A percentile compares a stretch with the other conserved stretches of the same genome.
phyloP scores from a whole-genome alignment of 1,140 invertebrate species.

The Heliconius hewitsoni region DNA sequence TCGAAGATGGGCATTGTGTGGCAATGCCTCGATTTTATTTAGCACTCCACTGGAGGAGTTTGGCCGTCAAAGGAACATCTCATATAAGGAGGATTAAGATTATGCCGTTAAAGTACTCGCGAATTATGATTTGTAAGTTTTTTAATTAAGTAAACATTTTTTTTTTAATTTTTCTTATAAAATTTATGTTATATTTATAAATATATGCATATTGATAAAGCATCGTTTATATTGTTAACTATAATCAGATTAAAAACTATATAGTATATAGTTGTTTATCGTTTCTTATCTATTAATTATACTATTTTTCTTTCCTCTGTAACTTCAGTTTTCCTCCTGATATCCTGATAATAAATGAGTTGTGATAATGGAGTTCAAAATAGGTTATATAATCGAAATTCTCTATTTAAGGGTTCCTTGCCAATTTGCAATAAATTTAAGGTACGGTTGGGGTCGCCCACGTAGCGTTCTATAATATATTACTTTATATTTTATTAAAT shows the following conservation, averaged over 20 bases:
- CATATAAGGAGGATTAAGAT: conserved; percentile 36
- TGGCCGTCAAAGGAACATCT: conserved; percentile 56
- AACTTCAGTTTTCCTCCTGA: no score
- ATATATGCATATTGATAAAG: no score
- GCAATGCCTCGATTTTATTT: conserved; percentile 51
- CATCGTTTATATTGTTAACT: no score
- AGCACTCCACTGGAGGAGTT: conserved; percentile 47
- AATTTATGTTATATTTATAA: no score
- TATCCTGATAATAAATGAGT: background rate
- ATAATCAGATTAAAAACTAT: no score
- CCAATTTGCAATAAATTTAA: conserved; percentile 14
- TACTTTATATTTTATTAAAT: background rate
- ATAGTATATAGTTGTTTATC: no score
- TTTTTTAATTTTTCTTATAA: background rate
- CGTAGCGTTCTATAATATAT: background rate
- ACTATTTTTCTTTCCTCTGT: no score
- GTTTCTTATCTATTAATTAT: no score
- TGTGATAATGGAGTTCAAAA: background rate
- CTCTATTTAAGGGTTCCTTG: conserved; percentile 11
- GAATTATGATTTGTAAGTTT: background rate
- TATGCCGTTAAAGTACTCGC: conserved; percentile 19
- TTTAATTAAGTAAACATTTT: background rate
- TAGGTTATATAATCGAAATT: background rate
- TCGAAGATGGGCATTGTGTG: conserved; percentile 50
- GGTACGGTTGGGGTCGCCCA: background rate